Percentiles rank a stretch among this genome's conserved stretches.
Evolutionary conservation across 2,888 invertebrate genomes (phyloP).

Genomic region (Nephrotoma flavescens): DNA sequence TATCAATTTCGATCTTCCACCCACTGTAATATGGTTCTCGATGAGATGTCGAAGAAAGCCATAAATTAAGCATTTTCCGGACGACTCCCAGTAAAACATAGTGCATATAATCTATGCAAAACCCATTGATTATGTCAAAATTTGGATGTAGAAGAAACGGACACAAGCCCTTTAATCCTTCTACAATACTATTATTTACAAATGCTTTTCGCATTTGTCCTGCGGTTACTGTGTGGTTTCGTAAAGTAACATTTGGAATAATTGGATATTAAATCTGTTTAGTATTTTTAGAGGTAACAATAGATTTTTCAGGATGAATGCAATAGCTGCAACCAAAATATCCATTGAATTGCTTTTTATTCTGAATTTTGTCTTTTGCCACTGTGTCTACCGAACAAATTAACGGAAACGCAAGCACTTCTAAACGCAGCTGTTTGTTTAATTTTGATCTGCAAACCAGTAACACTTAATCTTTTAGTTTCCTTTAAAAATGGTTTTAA

Average conservation of each 20-base stretch:
- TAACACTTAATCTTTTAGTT: too few relatives aligned
- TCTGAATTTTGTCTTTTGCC: background rate
- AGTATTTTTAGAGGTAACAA: background rate
- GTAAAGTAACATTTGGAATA: background rate
- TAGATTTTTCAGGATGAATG: background rate
- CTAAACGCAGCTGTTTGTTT: too few relatives aligned
- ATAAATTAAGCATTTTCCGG: background rate
- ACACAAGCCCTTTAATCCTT: background rate
- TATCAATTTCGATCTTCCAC: background rate
- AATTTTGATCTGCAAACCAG: too few relatives aligned
- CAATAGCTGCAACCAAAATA: slow-evolving; percentile 5
- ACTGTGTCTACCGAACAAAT: background rate
- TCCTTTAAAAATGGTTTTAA: too few relatives aligned
- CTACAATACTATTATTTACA: background rate
- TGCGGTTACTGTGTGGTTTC: background rate
- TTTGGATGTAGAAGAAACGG: background rate
- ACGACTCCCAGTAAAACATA: background rate
- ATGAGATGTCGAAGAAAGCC: background rate
- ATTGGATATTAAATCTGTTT: background rate
- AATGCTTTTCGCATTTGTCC: background rate
- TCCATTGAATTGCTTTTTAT: background rate
- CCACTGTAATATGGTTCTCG: background rate
- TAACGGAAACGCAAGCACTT: background rate
- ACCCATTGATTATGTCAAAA: background rate
- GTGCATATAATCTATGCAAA: slow-evolving; percentile 3